Evolutionary conservation across 2,888 invertebrate genomes (phyloP).

Genomic region (Tetragnatha montana): DNA sequence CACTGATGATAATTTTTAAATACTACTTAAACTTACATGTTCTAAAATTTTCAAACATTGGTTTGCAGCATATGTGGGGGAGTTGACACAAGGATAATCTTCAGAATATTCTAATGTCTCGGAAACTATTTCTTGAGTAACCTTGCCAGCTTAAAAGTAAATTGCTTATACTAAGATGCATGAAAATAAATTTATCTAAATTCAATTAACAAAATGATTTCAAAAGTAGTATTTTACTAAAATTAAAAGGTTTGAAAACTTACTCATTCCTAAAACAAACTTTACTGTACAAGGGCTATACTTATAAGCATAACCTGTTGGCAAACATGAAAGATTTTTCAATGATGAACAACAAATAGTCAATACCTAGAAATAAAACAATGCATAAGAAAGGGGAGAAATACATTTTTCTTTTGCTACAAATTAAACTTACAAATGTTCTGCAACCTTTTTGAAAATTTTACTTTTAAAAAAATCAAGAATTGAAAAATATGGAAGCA

Average conservation of each 20-base stretch:
- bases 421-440: too few relatives aligned
- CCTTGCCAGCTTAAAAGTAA: constrained; percentile 47
- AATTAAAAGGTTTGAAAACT: constrained; percentile 3
- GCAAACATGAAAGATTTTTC: constrained; percentile 23
- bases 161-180: not conserved
- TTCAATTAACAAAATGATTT: too few relatives aligned
- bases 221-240: not conserved
- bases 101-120: constrained; percentile 9
- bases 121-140: constrained; percentile 56
- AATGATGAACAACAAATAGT: constrained; percentile 54
- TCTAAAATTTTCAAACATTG: constrained; percentile 58
- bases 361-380: constrained; percentile 21
- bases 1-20: not conserved
- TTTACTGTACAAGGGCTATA: constrained; percentile 47
- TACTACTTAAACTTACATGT: constrained; percentile 38
- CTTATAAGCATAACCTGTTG: constrained; percentile 24
- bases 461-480: too few relatives aligned
- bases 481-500: not conserved
- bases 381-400: too few relatives aligned
- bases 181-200: not conserved
- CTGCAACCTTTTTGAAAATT: too few relatives aligned
- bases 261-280: constrained; percentile 58
- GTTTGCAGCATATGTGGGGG: constrained; percentile 36
- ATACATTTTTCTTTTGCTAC: too few relatives aligned
- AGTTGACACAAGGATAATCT: constrained; percentile 16